Conservation (phyloP, 2,113 vertebrate species). For the Corythornis vintsioides region DNA sequence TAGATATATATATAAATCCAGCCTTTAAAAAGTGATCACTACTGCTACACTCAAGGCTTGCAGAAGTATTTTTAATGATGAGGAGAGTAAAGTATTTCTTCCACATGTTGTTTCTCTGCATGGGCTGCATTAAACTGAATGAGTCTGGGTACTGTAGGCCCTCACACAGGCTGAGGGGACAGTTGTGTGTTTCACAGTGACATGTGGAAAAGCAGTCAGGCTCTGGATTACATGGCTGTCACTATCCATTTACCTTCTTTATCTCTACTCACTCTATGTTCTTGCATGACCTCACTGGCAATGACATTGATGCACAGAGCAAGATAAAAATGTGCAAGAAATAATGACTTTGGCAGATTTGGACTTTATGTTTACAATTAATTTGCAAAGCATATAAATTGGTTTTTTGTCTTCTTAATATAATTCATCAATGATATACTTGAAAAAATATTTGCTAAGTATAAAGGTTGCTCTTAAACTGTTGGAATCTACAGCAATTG, state of each 20-base stretch:
- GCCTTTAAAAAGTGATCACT: background rate
- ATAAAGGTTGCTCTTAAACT: background rate
- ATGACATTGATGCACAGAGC: constrained; percentile 5
- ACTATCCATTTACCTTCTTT: constrained; percentile 74
- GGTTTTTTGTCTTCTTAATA: background rate
- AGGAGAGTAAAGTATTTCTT: constrained; percentile 1
- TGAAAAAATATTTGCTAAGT: background rate
- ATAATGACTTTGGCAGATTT: background rate
- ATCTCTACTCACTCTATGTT: constrained; percentile 60
- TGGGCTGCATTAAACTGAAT: constrained; percentile 34
- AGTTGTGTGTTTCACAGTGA: constrained; percentile 61
- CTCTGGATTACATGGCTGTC: constrained; percentile 76
- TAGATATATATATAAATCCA: background rate
- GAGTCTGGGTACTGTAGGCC: constrained; percentile 31
- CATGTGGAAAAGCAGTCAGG: constrained; percentile 78
- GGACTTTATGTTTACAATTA: background rate
- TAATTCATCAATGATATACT: background rate
- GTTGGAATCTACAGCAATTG: background rate
- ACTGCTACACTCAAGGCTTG: background rate
- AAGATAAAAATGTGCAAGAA: constrained; percentile 1
- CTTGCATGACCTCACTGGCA: constrained; percentile 33
- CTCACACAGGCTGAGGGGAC: constrained; percentile 45
- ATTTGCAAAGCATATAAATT: background rate
- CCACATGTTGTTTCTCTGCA: constrained; percentile 36
- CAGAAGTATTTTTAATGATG: constrained; percentile 6